Conservation (phyloP, 2,797 vertebrate species). For the Rhinatrema bivittatum region DNA sequence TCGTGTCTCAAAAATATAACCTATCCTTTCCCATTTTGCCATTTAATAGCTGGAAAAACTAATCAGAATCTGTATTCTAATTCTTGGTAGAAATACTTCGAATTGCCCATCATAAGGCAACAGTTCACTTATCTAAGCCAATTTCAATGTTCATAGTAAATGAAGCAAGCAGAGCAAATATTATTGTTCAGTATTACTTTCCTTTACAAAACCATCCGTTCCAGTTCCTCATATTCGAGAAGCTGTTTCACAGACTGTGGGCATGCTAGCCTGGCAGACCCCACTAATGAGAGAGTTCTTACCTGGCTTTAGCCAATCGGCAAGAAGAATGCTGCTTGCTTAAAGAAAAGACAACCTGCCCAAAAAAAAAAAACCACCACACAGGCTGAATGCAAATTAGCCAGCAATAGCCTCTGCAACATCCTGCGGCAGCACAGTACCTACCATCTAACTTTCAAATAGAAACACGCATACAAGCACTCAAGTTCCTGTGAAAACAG, state of each 20-base stretch:
- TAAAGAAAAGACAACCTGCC: background rate
- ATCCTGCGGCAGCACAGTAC: too few species aligned
- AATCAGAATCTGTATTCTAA: too few species aligned
- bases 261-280: background rate
- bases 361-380: too few species aligned
- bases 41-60: too few species aligned
- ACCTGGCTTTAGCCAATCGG: background rate
- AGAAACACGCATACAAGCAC: background rate
- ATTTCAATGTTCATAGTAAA: background rate
- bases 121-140: too few species aligned
- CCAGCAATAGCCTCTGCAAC: too few species aligned
- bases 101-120: too few species aligned
- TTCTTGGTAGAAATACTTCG: too few species aligned
- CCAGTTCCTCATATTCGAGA: too few species aligned
- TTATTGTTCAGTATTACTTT: background rate
- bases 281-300: background rate
- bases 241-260: background rate
- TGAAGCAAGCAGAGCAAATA: background rate
- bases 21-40: too few species aligned
- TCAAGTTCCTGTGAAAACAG: slow-evolving; percentile 15
- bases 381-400: too few species aligned
- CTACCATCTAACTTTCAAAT: background rate
- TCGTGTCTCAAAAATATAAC: too few species aligned
- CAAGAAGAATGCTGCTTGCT: slow-evolving; percentile 10
- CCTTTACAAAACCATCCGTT: background rate